Evolutionary conservation across 2,888 invertebrate species (phyloP).

Genomic region (Steinernema scapterisci): DNA sequence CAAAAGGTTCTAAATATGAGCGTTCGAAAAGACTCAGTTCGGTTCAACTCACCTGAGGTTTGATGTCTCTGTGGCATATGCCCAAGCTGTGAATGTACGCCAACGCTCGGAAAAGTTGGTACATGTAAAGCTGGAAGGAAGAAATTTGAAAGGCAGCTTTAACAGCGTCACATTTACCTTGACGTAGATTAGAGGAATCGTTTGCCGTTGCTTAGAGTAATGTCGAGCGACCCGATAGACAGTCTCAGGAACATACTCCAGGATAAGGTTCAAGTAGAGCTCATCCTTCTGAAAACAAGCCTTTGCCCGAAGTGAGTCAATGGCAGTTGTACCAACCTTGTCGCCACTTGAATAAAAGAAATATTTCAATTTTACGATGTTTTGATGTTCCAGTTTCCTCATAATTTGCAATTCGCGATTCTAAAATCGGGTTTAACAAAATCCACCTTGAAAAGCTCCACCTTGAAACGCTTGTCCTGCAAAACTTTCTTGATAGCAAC

Average conservation of each 20-base stretch:
- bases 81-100: conserved; percentile 87
- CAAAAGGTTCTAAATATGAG: conserved; percentile 77
- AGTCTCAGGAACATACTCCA: conserved; percentile 99
- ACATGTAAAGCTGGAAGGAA: conserved; percentile 53
- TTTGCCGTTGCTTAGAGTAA: conserved; percentile 99
- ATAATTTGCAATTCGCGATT: conserved; percentile 99
- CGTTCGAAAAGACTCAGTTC: neutral
- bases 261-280: conserved; percentile 99
- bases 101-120: conserved; percentile 88
- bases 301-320: neutral
- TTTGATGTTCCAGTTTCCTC: conserved; percentile 99
- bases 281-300: conserved; percentile 82
- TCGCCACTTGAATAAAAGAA: conserved; percentile 99
- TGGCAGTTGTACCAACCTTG: conserved; percentile 72
- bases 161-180: conserved; percentile 77
- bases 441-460: neutral
- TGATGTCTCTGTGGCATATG: conserved; percentile 94
- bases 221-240: conserved; percentile 98
- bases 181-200: conserved; percentile 98
- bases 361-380: conserved; percentile 99
- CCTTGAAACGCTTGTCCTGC: conserved; percentile 98
- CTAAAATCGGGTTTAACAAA: conserved; percentile 67
- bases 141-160: neutral
- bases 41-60: conserved; percentile 77
- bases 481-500: conserved; percentile 98